These are phyloP conservation scores for Metallyticus violacea DNA, from an alignment of 2,888 invertebrate genomes.

Conservation along the genomic window DNA sequence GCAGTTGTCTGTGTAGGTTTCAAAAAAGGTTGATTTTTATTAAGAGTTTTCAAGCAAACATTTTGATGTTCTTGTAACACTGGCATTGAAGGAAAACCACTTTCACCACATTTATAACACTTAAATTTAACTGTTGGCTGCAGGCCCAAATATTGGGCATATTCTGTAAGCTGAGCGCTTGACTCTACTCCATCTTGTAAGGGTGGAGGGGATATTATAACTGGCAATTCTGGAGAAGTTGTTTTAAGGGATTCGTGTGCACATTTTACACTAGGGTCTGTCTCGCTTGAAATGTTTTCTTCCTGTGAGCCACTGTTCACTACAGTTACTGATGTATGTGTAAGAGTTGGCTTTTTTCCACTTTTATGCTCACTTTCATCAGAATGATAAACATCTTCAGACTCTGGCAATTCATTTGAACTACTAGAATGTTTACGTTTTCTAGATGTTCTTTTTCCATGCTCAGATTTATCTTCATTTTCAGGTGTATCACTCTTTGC, in stretches of 20 bases:
- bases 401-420: not conserved
- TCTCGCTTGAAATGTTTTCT: not conserved
- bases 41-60: slow-evolving; percentile 50
- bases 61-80: slow-evolving; percentile 68
- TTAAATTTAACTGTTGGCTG: slow-evolving; percentile 70
- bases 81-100: slow-evolving; percentile 63
- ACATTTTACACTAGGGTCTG: not conserved
- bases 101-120: slow-evolving; percentile 69
- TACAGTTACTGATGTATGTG: not conserved
- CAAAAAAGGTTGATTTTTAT: slow-evolving; percentile 41
- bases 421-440: not conserved
- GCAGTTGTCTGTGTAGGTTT: slow-evolving; percentile 48
- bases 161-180: slow-evolving; percentile 48
- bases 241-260: not conserved
- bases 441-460: not conserved
- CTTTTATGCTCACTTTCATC: slow-evolving; percentile 18
- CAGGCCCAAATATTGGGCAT: slow-evolving; percentile 69
- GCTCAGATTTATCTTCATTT: not conserved
- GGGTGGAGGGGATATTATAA: not conserved
- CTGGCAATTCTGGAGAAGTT: not conserved
- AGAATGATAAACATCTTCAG: not conserved
- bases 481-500: not conserved
- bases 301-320: not conserved
- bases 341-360: slow-evolving; percentile 25
- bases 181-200: slow-evolving; percentile 14